phyloP scores from a whole-genome alignment of 2,888 invertebrate species.

The Drosophila setosimentum region DNA sequence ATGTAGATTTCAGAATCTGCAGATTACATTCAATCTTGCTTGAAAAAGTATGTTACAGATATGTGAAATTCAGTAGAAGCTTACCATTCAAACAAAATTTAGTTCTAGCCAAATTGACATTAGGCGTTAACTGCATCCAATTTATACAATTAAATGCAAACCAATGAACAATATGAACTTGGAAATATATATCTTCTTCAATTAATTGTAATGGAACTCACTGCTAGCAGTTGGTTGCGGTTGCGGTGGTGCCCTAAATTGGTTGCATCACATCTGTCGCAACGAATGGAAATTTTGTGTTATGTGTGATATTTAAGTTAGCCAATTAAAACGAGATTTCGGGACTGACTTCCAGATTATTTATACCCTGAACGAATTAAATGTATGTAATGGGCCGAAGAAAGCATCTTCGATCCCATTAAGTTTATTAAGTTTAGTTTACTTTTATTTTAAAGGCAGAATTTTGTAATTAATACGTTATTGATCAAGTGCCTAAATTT shows the following conservation, averaged over 20 bases:
- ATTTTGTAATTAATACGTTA: too few species aligned
- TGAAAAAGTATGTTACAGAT: neutral
- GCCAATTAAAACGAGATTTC: neutral
- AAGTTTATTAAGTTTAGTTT: too few species aligned
- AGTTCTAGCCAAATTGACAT: neutral
- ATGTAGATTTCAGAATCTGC: neutral
- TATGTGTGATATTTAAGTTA: neutral
- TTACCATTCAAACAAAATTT: neutral
- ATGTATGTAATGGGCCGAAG: too few species aligned
- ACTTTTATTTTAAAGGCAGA: too few species aligned
- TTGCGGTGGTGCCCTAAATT: neutral
- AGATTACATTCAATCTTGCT: neutral
- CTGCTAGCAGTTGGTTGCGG: neutral
- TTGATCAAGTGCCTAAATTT: too few species aligned
- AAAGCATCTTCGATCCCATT: too few species aligned
- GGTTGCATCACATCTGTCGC: neutral
- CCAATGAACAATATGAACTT: neutral
- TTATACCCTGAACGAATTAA: too few species aligned
- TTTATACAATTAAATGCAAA: neutral
- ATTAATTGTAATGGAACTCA: neutral
- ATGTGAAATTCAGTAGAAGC: neutral
- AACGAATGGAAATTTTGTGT: neutral
- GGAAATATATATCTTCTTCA: neutral
- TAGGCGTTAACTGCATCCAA: neutral
- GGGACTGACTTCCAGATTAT: too few species aligned